Base-by-base conservation (phyloP, 2,113 vertebrate genomes). In the Condylura cristata region DNA sequence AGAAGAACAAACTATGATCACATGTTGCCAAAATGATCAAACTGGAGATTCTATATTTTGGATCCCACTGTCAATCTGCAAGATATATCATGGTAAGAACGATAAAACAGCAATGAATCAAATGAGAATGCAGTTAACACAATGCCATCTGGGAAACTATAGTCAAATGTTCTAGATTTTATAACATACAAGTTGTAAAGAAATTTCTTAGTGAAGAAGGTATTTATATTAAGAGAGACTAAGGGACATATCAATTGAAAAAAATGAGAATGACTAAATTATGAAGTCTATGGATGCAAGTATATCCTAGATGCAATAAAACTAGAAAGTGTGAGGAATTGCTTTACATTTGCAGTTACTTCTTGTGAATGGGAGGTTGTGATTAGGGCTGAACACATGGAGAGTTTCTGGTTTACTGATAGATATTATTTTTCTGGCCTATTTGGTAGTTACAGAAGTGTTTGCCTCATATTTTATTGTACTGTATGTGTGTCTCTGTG, bases 401-500 rank as follows among this genome's bases (percentile, higher is more conserved):
- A 65, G 10, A 7, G 10, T 20, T 80, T 75, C n/a, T 81, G 51
- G 7, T 3, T 60, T 56, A 26, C 13, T 68, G 34, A 61, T 32
- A 68, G 66, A 39, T 74, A 85, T 66, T 80, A 51, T 14, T 79
- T 88, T 84, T 84, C 71, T 44, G 0, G n/a, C 26, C 22, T 91
- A n/a, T 4, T 28, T 48, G 46, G 8, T 70, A 26, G 26, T 85
- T 92, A 89, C 22, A 74, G 79, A 10, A 8, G 14, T 79, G 3
- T 90, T 85, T 89, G n/a, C 14, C 28, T 68, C 63, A 68, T 60
- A 61, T 58, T 90, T 90, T 51, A 66, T 24, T 70, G 83, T 75
- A 30, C 4, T 75, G 32, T 56, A 7, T 61, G 2, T 75, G 16
- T 79, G 32, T 60, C 0, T 83, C 20, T 92, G 39, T 74, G 60